Base-by-base conservation (phyloP, 2,888 invertebrate genomes). In the Melolontha melolontha region DNA sequence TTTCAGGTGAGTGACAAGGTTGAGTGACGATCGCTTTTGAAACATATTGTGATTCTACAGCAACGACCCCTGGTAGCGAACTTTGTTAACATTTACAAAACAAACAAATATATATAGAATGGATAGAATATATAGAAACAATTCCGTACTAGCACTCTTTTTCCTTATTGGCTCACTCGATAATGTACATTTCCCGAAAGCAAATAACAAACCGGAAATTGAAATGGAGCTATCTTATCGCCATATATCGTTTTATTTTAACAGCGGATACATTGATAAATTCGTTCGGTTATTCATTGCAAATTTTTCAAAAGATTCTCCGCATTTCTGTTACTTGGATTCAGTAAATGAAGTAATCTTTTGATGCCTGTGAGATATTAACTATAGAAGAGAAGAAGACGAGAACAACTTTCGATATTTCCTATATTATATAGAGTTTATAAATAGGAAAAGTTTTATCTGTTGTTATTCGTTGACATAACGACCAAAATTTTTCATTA, bases 1-100 rank as follows among this genome's bases (percentile, higher is more conserved):
- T 75, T 75, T 75, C 74, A 76, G 76, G 76, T 75, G 77, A 76
- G 74, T 76, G 77, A 77, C 76, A 75, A 75, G 73, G 73, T 75
- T 74, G 74, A 74, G 74, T 73, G 75, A 75, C 75, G 74, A 77
- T 77, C 75, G 75, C 72, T 75, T 75, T 72, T 75, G 73, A 69
- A 75, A 73, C 76, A 76, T 76, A 76, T 76, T 75, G 76, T 75
- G 76, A 75, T 75, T 73, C 71, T 67, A 71, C 70, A 34, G 17
- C 49, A 22, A 57, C 55, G 59, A 66, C 41, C 42, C 34, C 50
- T 22, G 51, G 14, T 55, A 47, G 41, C 16, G 41, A 66, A 59
- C 41, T 59, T 55, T 55, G 42, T 44, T 57, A 62, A 34, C 47
- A 39, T 34, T 34, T 16, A 39, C 16, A 62, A 16, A 27, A 50